These are phyloP conservation scores for Lonchura striata DNA, from an alignment of 2,113 vertebrate genomes.

Conservation along the genomic window DNA sequence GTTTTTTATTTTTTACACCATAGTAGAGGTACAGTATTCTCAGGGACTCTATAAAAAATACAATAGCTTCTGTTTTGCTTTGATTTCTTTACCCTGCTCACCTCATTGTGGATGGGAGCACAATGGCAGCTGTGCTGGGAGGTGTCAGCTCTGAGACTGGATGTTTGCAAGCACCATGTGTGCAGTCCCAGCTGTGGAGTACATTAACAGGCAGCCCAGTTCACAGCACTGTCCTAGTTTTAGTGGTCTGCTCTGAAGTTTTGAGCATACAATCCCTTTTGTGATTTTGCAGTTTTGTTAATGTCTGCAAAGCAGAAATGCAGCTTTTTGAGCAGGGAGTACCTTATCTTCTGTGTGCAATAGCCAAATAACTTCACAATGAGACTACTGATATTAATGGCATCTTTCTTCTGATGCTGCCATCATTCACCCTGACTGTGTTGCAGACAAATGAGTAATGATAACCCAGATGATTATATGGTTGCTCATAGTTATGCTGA, in stretches of 20 bases:
- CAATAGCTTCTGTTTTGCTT: neutral
- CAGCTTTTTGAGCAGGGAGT: neutral
- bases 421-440: neutral
- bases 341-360: neutral
- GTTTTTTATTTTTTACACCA: neutral
- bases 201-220: neutral
- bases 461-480: neutral
- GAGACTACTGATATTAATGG: neutral
- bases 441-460: neutral
- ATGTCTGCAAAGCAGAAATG: neutral
- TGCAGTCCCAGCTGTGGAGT: neutral
- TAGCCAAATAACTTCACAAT: neutral
- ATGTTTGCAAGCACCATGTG: neutral
- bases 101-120: neutral
- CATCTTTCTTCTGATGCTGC: neutral
- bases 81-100: neutral
- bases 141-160: neutral
- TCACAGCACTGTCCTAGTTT: neutral
- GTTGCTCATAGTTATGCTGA: neutral
- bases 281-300: neutral
- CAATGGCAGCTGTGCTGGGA: neutral
- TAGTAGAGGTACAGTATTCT: neutral
- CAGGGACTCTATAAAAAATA: neutral
- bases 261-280: neutral
- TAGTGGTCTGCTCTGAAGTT: neutral